Base-by-base conservation (phyloP, 2,888 invertebrate species). In the Hirtodrosophila confusa region DNA sequence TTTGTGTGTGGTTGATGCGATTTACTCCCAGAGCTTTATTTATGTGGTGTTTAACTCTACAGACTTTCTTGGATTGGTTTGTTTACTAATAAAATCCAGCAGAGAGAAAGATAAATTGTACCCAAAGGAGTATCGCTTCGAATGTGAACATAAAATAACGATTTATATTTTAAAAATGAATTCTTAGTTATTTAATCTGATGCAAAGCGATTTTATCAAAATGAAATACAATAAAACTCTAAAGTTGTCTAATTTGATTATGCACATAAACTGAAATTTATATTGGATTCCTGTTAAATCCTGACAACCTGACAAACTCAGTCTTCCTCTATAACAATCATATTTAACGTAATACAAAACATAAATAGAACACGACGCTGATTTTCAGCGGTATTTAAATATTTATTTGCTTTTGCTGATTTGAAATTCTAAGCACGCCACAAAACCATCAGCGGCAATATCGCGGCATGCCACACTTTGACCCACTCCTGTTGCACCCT, bases 361-460 rank as follows among this genome's bases (percentile, higher is more conserved):
- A 48, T 37, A 69, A 69, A 69, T 45, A 37, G 55, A 49, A 31
- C 35, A 23, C 29, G 37, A 39, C 33, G 37, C 37, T 58, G 77
- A 83, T 69, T 80, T 73, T 63, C 50, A 39, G 33, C 45, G 43
- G 40, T 47, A 61, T 70, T 70, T 60, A 68, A 83, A 77, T 63
- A 86, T 80, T 78, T 70, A 75, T 85, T 68, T 62, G 51, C 36
- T 9, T 36, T 35, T 10, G 58, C 41, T 50, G 33, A 73, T 75
- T 84, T 69, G 36, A 65, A 67, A 85, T 85, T 78, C 82, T 43
- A 56, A 49, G 75, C 82, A 83, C 87, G 87, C 75, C 78, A 75
- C 72, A 65, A 53, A 74, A 61, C 65, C 85, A 75, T 71, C 78
- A 78, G 41, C 71, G 56, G 54, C 63, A 66, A 63, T 53, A 62